These are phyloP conservation scores for Poeciliopsis retropinna DNA, from an alignment of 2,113 vertebrate genomes.

Conservation along the genomic window DNA sequence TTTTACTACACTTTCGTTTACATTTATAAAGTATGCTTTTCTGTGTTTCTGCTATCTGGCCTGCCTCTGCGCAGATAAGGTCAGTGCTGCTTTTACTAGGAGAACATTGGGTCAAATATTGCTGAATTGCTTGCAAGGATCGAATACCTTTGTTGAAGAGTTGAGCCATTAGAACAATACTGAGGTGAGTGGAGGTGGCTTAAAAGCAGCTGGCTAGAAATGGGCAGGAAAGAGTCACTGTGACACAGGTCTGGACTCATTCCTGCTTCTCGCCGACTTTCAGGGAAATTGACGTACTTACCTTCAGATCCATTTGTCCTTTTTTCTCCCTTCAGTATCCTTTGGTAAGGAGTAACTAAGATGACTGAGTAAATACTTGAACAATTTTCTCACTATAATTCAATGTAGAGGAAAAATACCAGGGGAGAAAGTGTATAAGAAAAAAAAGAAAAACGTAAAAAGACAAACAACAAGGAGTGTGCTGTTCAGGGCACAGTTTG, in stretches of 20 bases:
- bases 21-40: slow-evolving; percentile 63
- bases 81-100: slow-evolving; percentile 36
- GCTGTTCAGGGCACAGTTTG: neutral
- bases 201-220: slow-evolving; percentile 2
- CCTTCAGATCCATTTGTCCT: neutral
- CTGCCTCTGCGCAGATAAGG: slow-evolving; percentile 40
- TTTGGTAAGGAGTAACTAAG: neutral
- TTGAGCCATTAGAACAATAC: slow-evolving; percentile 36
- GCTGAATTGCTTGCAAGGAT: slow-evolving; percentile 56
- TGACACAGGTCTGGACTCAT: neutral
- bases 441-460: neutral
- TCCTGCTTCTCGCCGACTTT: neutral
- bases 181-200: slow-evolving; percentile 30
- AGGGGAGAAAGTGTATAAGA: neutral
- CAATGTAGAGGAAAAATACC: neutral
- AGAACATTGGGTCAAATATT: slow-evolving; percentile 60
- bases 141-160: slow-evolving; percentile 41
- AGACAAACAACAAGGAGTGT: neutral
- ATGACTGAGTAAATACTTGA: neutral
- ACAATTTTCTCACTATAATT: neutral
- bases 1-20: slow-evolving; percentile 67
- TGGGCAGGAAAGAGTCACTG: slow-evolving; percentile 4
- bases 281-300: neutral
- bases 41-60: slow-evolving; percentile 31
- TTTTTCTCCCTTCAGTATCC: neutral